Percentiles rank a stretch among this genome's conserved stretches.
Evolutionary conservation across 2,888 invertebrate genomes (phyloP).

Genomic region (Muschampia plurimacula): DNA sequence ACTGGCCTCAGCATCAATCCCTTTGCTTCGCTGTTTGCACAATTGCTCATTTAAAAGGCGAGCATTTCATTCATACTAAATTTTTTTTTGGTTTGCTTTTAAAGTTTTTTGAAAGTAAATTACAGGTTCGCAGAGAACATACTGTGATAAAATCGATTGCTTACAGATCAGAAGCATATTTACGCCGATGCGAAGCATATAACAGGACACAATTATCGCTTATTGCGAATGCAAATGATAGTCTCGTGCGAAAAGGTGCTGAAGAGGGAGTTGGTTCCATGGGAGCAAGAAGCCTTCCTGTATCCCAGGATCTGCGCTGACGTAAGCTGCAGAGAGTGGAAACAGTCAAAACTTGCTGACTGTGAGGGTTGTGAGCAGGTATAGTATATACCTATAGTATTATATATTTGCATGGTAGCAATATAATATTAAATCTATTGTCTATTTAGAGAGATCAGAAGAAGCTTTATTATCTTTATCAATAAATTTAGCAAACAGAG

Average conservation of each 20-base stretch:
- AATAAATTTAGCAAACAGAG: no score
- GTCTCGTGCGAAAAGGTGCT: conserved; percentile 85
- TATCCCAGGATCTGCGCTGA: conserved; percentile 88
- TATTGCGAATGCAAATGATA: conserved; percentile 87
- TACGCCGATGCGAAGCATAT: conserved; percentile 79
- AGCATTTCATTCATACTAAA: neutral
- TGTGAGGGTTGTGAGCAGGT: conserved; percentile 87
- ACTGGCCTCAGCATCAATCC: conserved; percentile 84
- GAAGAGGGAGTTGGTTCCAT: conserved; percentile 85
- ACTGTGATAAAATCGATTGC: neutral
- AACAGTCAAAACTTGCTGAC: conserved; percentile 73
- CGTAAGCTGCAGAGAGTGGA: conserved; percentile 84
- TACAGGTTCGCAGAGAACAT: no score
- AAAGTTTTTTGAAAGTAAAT: no score
- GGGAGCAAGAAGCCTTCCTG: conserved; percentile 89
- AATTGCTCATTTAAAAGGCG: conserved; percentile 84
- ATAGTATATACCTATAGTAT: conserved; percentile 6
- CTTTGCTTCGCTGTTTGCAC: conserved; percentile 87
- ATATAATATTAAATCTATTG: no score
- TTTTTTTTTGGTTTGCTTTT: neutral
- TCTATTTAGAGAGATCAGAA: no score
- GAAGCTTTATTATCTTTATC: no score
- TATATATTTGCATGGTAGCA: no score
- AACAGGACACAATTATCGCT: conserved; percentile 86
- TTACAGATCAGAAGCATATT: conserved; percentile 81